Conservation (phyloP, 2,888 invertebrate species). For the Eristalinus aeneus region DNA sequence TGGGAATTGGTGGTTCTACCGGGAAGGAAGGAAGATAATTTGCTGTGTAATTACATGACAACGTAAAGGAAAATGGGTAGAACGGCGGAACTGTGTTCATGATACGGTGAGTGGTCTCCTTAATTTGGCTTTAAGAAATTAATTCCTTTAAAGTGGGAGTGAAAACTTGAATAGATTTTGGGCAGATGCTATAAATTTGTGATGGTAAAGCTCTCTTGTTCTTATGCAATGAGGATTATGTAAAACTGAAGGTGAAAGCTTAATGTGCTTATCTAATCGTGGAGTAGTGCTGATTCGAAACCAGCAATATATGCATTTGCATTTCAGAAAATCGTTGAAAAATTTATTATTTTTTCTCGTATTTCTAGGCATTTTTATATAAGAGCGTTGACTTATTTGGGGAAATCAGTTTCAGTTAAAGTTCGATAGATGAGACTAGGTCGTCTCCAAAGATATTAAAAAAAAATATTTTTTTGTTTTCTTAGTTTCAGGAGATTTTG, state of each 20-base stretch:
- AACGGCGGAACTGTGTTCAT: background rate
- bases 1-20: slow-evolving; percentile 87
- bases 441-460: too few species aligned
- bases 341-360: background rate
- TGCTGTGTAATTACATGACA: slow-evolving; percentile 24
- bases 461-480: too few species aligned
- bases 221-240: background rate
- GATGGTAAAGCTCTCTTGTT: background rate
- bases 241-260: background rate
- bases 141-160: background rate
- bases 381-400: too few species aligned
- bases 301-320: background rate
- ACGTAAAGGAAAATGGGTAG: background rate
- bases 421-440: too few species aligned
- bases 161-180: background rate
- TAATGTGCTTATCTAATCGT: background rate
- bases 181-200: background rate
- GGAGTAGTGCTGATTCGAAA: background rate
- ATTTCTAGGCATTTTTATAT: too few species aligned
- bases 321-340: background rate
- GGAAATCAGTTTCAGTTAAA: too few species aligned
- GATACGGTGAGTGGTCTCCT: background rate
- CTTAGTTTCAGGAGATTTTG: too few species aligned
- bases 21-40: slow-evolving; percentile 10
- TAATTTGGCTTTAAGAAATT: background rate